Evolutionary conservation across 1,140 invertebrate species (phyloP), one percentile per base, ranked within the genome.

Genomic region (Atta texana): DNA sequence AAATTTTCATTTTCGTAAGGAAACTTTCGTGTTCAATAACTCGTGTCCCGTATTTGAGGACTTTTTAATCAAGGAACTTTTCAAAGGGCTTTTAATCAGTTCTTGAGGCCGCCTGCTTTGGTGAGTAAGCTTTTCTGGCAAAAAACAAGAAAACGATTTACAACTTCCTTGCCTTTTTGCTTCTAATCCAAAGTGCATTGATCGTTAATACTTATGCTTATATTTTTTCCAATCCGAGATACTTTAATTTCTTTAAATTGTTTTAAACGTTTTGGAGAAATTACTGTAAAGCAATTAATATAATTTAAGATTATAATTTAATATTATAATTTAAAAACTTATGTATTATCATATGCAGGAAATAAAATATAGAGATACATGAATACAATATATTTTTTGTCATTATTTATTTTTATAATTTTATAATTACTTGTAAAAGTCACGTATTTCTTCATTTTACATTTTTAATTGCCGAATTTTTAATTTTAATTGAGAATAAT

Each of bases 61-160:
- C 63, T 86, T 86, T 86, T 86, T 86, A 86, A 86, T 86, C 85
- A 86, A 80, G 53, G 44, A 86, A 86, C 85, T 86, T 82, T 81
- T 80, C 63, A 80, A 71, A 80, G 76, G 77, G 85, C 66, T 86
- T 86, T 86, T 86, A 86, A 86, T 86, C 85, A 80, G 76, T 81
- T 80, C 44, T 39, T 68, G 53, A 86, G 75, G 39, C 44, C 31
- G 82, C 4, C 44, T 71, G 66, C 85, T 86, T 71, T 80, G 24
- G 24, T 28, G 64, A 80, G 64, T 80, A 80, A 86, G 71, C 57
- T 76, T 68, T 66, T 64, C 63, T 34, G 28, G 66, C 53, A 85
- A 55, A 39, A 77, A 78, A 76, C 53, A 68, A 69, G 75, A 77
- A 51, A 69, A 53, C 68, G 24, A 82, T 44, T 49, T 28, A 61